Percentiles rank a stretch among this genome's conserved stretches.
Evolutionary conservation across 2,113 vertebrate genomes (phyloP).

Genomic region (Hyperoodon ampullatus): DNA sequence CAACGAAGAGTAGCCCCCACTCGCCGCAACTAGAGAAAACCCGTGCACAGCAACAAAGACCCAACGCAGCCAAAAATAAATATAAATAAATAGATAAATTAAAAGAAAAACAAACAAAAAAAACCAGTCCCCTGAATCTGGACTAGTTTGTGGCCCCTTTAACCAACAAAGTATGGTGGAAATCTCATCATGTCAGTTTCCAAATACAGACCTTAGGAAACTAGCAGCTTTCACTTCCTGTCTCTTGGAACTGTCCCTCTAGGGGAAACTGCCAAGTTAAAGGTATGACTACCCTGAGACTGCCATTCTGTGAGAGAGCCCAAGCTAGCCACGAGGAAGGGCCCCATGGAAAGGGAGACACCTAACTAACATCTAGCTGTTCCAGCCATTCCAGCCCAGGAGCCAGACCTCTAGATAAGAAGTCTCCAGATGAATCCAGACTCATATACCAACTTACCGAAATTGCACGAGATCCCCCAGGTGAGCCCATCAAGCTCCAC

Average conservation of each 20-base stretch:
- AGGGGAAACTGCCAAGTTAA: neutral
- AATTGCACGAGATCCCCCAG: neutral
- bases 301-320: neutral
- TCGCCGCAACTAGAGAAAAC: too few relatives aligned
- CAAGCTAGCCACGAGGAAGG: rapidly evolving
- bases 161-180: neutral
- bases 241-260: neutral
- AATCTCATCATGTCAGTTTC: neutral
- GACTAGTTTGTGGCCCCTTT: neutral
- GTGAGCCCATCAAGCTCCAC: neutral
- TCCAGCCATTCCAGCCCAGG: neutral
- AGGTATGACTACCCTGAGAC: neutral
- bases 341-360: neutral
- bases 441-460: neutral
- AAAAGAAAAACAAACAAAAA: too few relatives aligned
- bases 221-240: neutral
- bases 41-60: too few relatives aligned
- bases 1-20: too few relatives aligned
- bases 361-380: rapidly evolving
- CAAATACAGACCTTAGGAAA: neutral
- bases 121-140: neutral
- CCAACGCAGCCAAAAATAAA: too few relatives aligned
- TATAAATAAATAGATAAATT: too few relatives aligned
- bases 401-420: neutral
- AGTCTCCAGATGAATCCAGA: neutral